These are phyloP conservation scores for Cheilosia variabilis DNA, from an alignment of 2,888 invertebrate species.

Conservation along the genomic window DNA sequence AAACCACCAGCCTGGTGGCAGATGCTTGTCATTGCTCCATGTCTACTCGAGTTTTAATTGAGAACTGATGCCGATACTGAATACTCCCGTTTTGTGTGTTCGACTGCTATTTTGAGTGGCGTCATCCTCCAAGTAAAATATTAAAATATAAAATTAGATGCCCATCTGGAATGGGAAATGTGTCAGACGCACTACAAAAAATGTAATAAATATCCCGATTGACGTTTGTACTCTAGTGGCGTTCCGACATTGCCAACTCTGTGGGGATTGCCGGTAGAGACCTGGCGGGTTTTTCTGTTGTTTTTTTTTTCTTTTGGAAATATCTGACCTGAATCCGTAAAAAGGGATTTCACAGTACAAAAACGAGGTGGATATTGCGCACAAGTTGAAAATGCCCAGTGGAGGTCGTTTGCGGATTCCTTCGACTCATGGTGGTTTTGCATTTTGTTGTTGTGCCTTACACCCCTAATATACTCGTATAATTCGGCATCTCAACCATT, in stretches of 20 bases:
- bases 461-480: slow-evolving; percentile 59
- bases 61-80: slow-evolving; percentile 27
- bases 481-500: slow-evolving; percentile 70
- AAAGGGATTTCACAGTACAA: slow-evolving; percentile 45
- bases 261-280: slow-evolving; percentile 59
- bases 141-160: slow-evolving; percentile 64
- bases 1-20: slow-evolving; percentile 23
- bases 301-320: neutral
- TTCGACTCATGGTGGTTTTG: slow-evolving; percentile 59
- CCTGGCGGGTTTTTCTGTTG: slow-evolving; percentile 31
- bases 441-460: slow-evolving; percentile 26
- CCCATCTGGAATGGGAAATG: slow-evolving; percentile 46
- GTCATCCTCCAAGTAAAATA: slow-evolving; percentile 38
- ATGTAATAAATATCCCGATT: slow-evolving; percentile 74
- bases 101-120: neutral
- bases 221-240: slow-evolving; percentile 56
- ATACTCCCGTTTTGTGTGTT: neutral
- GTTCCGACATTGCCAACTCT: slow-evolving; percentile 59
- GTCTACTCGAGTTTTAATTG: slow-evolving; percentile 46
- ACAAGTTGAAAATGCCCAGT: slow-evolving; percentile 57
- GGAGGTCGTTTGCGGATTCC: slow-evolving; percentile 53
- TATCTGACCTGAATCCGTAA: slow-evolving; percentile 72
- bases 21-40: slow-evolving; percentile 17
- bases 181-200: slow-evolving; percentile 70
- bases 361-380: slow-evolving; percentile 20